These are phyloP conservation scores for Anaspis maculata DNA, from an alignment of 2,888 invertebrate genomes.

Conservation along the genomic window DNA sequence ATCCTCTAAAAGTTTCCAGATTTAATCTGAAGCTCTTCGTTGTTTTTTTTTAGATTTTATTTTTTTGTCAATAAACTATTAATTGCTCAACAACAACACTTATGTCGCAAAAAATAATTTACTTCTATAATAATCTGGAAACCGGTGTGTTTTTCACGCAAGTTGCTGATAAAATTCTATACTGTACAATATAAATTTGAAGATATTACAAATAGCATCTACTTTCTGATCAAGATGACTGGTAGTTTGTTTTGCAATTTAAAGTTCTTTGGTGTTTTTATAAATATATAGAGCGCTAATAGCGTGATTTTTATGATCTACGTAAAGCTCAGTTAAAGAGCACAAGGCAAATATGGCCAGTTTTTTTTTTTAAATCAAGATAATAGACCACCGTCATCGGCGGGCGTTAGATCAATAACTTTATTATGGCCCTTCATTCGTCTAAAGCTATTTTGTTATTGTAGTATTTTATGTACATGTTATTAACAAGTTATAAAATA, in stretches of 20 bases:
- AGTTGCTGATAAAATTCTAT: slow-evolving; percentile 9
- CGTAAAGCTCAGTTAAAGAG: slow-evolving; percentile 17
- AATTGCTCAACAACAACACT: too few relatives aligned
- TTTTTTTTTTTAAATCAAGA: slow-evolving; percentile 3
- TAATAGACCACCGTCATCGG: slow-evolving; percentile 7
- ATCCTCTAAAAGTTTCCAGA: too few relatives aligned
- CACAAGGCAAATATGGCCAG: slow-evolving; percentile 18
- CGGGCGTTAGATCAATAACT: neutral
- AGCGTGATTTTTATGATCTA: slow-evolving; percentile 15
- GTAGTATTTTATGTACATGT: slow-evolving; percentile 3
- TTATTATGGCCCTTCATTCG: slow-evolving; percentile 8
- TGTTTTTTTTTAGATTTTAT: too few relatives aligned
- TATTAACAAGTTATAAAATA: too few relatives aligned
- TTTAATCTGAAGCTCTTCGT: too few relatives aligned
- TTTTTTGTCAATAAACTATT: too few relatives aligned
- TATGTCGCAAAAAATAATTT: too few relatives aligned
- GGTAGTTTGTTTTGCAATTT: neutral
- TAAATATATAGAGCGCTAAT: slow-evolving; percentile 16
- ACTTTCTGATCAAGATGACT: neutral
- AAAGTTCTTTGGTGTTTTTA: slow-evolving; percentile 16
- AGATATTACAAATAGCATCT: too few relatives aligned
- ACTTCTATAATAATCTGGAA: too few relatives aligned
- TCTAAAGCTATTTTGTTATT: slow-evolving; percentile 10
- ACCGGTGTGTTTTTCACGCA: too few relatives aligned
- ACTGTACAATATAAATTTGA: slow-evolving; percentile 10